These are phyloP conservation scores for Spodoptera frugiperda DNA, from an alignment of 1,140 invertebrate species.

Conservation along the genomic window DNA sequence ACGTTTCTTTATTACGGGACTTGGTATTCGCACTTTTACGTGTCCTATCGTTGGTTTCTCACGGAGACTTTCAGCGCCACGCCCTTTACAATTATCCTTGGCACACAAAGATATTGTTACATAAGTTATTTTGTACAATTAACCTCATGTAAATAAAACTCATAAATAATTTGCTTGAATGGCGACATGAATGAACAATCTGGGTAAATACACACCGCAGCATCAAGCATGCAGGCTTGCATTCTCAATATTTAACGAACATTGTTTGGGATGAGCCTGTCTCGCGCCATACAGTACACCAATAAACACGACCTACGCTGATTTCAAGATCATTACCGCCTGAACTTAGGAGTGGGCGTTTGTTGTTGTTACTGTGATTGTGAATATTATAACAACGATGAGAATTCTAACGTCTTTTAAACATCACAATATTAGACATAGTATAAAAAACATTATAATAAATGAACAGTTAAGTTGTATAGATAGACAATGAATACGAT, in stretches of 20 bases:
- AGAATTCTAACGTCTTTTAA: constrained; percentile 43
- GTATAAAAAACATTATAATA: constrained; percentile 62
- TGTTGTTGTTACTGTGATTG: constrained; percentile 73
- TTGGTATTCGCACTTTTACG: constrained; percentile 42
- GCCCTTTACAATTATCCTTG: constrained; percentile 57
- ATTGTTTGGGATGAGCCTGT: constrained; percentile 28
- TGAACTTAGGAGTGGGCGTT: constrained; percentile 69
- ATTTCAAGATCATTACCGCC: constrained; percentile 81
- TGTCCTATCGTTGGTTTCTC: constrained; percentile 52
- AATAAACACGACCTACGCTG: constrained; percentile 81
- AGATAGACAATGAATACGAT: constrained; percentile 71
- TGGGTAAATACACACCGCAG: neutral
- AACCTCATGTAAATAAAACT: neutral
- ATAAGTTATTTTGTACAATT: neutral
- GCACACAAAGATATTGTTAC: constrained; percentile 45
- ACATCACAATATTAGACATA: constrained; percentile 55
- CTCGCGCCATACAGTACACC: constrained; percentile 54
- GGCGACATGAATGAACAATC: constrained; percentile 18
- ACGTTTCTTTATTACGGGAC: neutral
- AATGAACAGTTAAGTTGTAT: constrained; percentile 72
- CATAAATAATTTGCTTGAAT: constrained; percentile 9
- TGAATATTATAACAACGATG: constrained; percentile 70
- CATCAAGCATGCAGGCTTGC: constrained; percentile 18
- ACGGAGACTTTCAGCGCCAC: constrained; percentile 53
- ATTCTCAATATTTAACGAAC: constrained; percentile 27